phyloP scores from a whole-genome alignment of 2,113 vertebrate genomes.

The Thinocorus orbignyianus region DNA sequence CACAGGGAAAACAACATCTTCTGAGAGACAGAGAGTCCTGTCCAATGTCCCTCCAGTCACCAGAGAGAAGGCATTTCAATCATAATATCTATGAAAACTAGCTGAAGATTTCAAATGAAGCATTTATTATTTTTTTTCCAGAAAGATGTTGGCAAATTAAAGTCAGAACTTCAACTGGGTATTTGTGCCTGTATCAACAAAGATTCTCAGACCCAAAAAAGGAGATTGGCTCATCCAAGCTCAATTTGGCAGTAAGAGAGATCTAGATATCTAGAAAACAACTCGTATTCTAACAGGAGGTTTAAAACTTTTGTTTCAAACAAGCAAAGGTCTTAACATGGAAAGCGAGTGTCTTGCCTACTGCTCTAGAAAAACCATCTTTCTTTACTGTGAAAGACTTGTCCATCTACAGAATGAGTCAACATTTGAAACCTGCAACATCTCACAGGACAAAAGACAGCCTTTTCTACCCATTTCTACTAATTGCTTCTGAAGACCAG shows the following conservation, averaged over 20 bases:
- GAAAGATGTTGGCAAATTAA: background rate
- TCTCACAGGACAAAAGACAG: background rate
- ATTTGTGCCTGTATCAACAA: background rate
- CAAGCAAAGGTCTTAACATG: background rate
- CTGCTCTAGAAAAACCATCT: background rate
- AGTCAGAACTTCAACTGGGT: background rate
- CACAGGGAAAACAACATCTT: background rate
- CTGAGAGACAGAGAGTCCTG: background rate
- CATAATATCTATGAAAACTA: background rate
- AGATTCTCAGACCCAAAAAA: background rate
- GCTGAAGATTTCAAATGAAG: background rate
- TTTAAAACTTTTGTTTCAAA: background rate
- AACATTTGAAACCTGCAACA: background rate
- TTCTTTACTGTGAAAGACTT: background rate
- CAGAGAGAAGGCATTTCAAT: background rate
- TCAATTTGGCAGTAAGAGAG: background rate
- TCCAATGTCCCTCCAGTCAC: background rate
- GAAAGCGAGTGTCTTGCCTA: background rate
- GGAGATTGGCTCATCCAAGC: background rate
- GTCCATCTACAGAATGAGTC: background rate
- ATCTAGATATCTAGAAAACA: background rate
- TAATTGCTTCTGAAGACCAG: background rate
- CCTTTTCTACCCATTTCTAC: background rate
- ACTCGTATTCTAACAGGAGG: background rate
- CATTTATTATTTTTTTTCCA: background rate